Evolutionary conservation across 2,113 vertebrate species (phyloP).

Genomic region (Neogale vison): DNA sequence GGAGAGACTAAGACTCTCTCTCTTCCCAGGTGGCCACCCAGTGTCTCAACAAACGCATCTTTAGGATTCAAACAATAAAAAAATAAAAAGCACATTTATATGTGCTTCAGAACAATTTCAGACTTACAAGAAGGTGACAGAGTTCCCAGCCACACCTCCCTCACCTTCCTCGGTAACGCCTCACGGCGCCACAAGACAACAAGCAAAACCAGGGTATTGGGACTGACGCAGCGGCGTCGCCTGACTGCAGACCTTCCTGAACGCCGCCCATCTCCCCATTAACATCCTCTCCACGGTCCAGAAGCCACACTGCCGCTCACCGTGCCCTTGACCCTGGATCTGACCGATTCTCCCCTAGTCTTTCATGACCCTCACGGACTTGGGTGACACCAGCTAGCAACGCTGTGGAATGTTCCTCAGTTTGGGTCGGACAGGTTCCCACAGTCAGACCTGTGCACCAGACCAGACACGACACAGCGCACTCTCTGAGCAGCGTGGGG

Average conservation of each 20-base stretch:
- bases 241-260: background rate
- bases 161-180: background rate
- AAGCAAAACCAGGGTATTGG: background rate
- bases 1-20: background rate
- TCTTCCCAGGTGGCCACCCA: background rate
- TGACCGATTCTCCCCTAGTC: background rate
- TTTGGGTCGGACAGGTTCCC: background rate
- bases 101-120: background rate
- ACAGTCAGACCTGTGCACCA: background rate
- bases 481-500: background rate
- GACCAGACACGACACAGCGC: background rate
- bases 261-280: background rate
- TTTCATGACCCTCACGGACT: background rate
- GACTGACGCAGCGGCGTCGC: background rate
- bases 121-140: background rate
- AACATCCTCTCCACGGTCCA: background rate
- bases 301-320: background rate
- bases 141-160: background rate
- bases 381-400: background rate
- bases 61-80: background rate
- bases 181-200: background rate
- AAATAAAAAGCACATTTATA: background rate
- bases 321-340: background rate
- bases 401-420: background rate
- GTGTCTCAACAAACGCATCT: background rate